These are phyloP conservation scores for Cinclus mexicanus DNA, from an alignment of 2,113 vertebrate species.

Conservation along the genomic window DNA sequence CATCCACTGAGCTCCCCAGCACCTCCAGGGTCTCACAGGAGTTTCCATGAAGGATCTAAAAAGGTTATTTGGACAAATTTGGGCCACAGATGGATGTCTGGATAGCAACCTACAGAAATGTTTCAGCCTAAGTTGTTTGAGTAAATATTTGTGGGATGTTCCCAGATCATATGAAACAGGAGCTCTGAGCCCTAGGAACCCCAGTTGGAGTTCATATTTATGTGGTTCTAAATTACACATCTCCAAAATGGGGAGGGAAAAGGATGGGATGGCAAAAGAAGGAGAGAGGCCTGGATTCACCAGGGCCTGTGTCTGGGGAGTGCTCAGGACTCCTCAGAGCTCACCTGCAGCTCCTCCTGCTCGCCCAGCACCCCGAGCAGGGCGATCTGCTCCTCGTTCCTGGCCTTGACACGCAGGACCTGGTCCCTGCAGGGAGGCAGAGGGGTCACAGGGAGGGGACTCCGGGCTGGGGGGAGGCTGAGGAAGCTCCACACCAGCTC, in stretches of 20 bases:
- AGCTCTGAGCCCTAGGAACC: neutral
- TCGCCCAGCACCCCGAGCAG: conserved; percentile 75
- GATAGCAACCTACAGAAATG: neutral
- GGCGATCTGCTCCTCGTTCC: conserved; percentile 72
- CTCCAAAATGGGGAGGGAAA: neutral
- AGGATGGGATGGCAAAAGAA: neutral
- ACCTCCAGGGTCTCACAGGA: neutral
- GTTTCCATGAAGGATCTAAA: neutral
- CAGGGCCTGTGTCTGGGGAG: accelerated
- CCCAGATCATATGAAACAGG: accelerated
- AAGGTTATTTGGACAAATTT: neutral
- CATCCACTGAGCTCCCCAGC: neutral
- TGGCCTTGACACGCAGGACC: conserved; percentile 82
- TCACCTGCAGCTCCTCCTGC: conserved; percentile 77
- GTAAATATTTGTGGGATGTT: neutral
- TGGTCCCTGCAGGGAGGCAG: conserved; percentile 81
- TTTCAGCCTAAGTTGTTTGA: neutral
- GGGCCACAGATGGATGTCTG: accelerated
- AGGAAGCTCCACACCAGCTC: accelerated
- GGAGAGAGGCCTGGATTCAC: neutral
- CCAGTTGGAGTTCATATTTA: neutral
- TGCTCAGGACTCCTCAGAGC: neutral
- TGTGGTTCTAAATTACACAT: accelerated
- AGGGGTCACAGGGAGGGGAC: neutral
- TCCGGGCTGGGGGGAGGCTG: neutral